phyloP scores from a whole-genome alignment of 2,888 invertebrate species.

The Orthosia cruda region DNA sequence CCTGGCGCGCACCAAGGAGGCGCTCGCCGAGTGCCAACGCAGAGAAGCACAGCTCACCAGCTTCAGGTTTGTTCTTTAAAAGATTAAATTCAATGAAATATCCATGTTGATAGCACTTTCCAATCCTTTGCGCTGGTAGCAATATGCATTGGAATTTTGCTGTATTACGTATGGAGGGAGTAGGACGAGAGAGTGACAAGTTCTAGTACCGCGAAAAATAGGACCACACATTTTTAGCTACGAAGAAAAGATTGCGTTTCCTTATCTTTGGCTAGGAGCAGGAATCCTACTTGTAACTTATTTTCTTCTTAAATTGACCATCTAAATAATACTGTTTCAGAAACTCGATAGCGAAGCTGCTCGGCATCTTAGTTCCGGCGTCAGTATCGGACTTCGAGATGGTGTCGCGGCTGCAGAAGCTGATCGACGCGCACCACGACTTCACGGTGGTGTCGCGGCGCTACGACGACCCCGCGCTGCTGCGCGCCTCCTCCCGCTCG shows the following conservation, averaged over 20 bases:
- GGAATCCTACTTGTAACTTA: too few relatives aligned
- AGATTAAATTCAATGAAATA: not conserved
- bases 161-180: not conserved
- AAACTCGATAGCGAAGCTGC: constrained; percentile 94
- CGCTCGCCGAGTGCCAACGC: constrained; percentile 94
- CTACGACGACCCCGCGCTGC: constrained; percentile 87
- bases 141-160: not conserved
- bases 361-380: constrained; percentile 93
- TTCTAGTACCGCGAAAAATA: too few relatives aligned
- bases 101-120: not conserved
- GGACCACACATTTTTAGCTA: too few relatives aligned
- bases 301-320: not conserved
- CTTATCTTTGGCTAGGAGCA: not conserved
- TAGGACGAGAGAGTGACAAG: too few relatives aligned
- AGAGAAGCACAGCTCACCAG: constrained; percentile 95
- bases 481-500: constrained; percentile 88
- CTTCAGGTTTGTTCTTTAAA: constrained; percentile 90
- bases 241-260: not conserved
- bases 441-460: constrained; percentile 96
- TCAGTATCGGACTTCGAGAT: constrained; percentile 95
- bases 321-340: constrained; percentile 77
- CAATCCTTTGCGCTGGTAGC: not conserved
- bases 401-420: constrained; percentile 95
- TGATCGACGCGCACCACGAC: constrained; percentile 97
- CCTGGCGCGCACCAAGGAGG: constrained; percentile 94